Evolutionary conservation across 2,888 invertebrate genomes (phyloP), one percentile per base, ranked within the genome.

Genomic region (Platerodrilus igneus): DNA sequence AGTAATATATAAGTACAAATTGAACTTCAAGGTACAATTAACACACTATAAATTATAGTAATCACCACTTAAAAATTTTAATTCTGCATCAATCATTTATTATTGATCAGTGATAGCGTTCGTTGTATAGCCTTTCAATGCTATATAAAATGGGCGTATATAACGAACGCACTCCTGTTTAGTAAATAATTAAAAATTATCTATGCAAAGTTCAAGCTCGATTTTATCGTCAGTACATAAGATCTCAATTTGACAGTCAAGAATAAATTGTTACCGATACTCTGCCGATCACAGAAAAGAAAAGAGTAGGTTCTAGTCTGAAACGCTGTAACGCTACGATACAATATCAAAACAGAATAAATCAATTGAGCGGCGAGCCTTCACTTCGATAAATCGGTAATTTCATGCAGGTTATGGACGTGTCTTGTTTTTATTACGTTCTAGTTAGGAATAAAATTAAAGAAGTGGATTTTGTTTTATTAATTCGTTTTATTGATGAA

Each of bases 161-260:
- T n/a, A n/a, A n/a, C n/a, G n/a, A n/a, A n/a, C n/a, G n/a, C n/a
- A n/a, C n/a, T n/a, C n/a, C n/a, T n/a, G n/a, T 30, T 11, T 33
- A 14, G 26, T 35, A 31, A 36, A 44, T 40, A 40, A 44, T 44
- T 40, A 44, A 44, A n/a, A 32, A 44, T 40, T 44, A 44, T 44
- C 40, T 40, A 36, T 28, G 17, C 25, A 27, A 5, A 20, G 28
- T 29, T 37, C 27, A 22, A 33, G 38, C 27, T 36, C 36, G 36
- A 44, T 40, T n/a, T n/a, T 40, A 44, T 37, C 32, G 17, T 18
- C 19, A 14, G 17, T 44, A 44, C 44, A 44, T 44, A 39, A 40
- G 40, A 44, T 44, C 44, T 44, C 40, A 44, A 44, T 44, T 44
- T 44, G 36, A 40, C 39, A 36, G n/a, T n/a, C n/a, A n/a, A n/a